Conservation (phyloP, 1,140 invertebrate species). For the Drosophila orena region DNA sequence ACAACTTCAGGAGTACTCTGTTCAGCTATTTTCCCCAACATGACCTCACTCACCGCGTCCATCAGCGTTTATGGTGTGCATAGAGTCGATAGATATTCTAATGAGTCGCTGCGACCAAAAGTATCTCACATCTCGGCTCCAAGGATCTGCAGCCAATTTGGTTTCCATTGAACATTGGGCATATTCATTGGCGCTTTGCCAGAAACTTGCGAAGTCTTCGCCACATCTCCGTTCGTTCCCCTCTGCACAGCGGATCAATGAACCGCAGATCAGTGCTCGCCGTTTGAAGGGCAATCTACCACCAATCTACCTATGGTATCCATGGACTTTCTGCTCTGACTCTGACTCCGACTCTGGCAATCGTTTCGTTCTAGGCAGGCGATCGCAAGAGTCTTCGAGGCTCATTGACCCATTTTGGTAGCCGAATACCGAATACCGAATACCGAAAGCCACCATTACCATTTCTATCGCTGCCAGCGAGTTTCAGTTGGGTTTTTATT, state of each 20-base stretch:
- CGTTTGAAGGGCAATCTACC: not conserved
- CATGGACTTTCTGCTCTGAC: slow-evolving; percentile 34
- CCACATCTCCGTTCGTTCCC: not conserved
- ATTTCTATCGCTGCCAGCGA: slow-evolving; percentile 34
- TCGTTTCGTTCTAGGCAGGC: too few relatives aligned
- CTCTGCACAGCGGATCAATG: slow-evolving; percentile 16
- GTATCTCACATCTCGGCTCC: not conserved
- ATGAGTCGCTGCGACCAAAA: not conserved
- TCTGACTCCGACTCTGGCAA: too few relatives aligned
- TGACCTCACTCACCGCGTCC: not conserved
- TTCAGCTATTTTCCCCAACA: not conserved
- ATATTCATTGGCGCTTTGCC: not conserved
- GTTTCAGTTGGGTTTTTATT: slow-evolving; percentile 12
- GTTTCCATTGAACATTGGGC: not conserved
- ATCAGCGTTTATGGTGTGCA: not conserved
- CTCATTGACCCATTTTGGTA: slow-evolving; percentile 72
- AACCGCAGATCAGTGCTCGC: slow-evolving; percentile 26
- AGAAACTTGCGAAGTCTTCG: not conserved
- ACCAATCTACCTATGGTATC: not conserved
- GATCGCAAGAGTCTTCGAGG: slow-evolving; percentile 67
- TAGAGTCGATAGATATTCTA: not conserved
- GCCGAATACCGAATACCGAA: slow-evolving; percentile 12
- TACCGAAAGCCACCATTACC: slow-evolving; percentile 44
- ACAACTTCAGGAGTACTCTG: slow-evolving; percentile 8
- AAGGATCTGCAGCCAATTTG: not conserved